Conservation (phyloP, 2,888 invertebrate genomes). For the Choreutis nemorana region DNA sequence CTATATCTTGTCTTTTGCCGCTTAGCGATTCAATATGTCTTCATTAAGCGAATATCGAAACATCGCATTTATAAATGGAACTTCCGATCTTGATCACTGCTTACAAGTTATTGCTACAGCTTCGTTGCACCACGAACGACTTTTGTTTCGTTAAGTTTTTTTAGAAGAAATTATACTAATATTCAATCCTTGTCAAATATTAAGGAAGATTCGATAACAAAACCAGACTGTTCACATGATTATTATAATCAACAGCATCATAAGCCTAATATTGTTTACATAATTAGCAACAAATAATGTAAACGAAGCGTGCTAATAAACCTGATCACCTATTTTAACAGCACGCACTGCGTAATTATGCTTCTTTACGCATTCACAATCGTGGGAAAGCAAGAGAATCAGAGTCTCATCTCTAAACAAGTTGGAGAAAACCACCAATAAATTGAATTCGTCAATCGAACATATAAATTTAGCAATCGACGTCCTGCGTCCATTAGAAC, state of each 20-base stretch:
- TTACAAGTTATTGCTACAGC: slow-evolving; percentile 38
- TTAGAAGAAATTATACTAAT: no score
- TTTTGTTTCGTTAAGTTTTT: no score
- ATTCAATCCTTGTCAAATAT: no score
- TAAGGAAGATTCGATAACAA: no score
- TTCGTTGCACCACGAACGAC: no score
- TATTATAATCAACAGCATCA: no score
- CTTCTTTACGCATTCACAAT: slow-evolving; percentile 16
- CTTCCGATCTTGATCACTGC: slow-evolving; percentile 56
- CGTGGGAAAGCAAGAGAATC: slow-evolving; percentile 44
- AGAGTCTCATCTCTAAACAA: slow-evolving; percentile 21
- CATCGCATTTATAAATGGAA: slow-evolving; percentile 52
- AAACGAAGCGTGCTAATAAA: slow-evolving; percentile 15
- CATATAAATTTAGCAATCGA: slow-evolving; percentile 48
- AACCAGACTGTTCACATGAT: no score
- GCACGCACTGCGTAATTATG: slow-evolving; percentile 18
- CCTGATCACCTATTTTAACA: slow-evolving; percentile 18
- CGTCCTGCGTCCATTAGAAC: slow-evolving; percentile 38
- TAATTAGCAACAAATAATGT: slow-evolving; percentile 1
- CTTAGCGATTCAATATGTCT: slow-evolving; percentile 65
- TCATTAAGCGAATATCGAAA: slow-evolving; percentile 62
- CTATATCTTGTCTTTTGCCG: slow-evolving; percentile 54
- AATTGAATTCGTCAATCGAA: slow-evolving; percentile 49
- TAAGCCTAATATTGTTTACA: no score
- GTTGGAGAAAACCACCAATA: slow-evolving; percentile 27